phyloP scores from a whole-genome alignment of 2,888 invertebrate genomes.

The Philopedon plagiatum region DNA sequence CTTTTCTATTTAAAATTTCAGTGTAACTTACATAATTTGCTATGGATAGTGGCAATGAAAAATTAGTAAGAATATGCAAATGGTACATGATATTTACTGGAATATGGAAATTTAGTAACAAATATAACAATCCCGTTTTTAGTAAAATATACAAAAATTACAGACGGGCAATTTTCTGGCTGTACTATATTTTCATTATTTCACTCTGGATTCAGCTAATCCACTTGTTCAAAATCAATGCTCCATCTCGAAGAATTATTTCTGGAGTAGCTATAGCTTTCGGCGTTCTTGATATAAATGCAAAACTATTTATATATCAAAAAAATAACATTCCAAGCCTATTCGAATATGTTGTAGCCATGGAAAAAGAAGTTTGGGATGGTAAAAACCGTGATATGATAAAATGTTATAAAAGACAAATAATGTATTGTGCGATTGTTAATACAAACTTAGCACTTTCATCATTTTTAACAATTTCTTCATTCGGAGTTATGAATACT shows the following conservation, averaged over 20 bases:
- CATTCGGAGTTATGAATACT: neutral
- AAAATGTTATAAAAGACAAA: neutral
- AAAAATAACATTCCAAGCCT: neutral
- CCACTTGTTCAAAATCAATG: neutral
- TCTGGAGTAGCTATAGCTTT: neutral
- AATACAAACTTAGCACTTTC: neutral
- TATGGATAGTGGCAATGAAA: neutral
- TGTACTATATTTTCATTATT: neutral
- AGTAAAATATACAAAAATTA: neutral
- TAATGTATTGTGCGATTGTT: neutral
- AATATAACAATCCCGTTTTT: neutral
- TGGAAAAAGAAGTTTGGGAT: neutral
- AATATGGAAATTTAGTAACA: neutral
- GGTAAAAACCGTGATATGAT: neutral
- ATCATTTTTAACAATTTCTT: neutral
- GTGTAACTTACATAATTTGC: neutral
- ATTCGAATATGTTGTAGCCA: neutral
- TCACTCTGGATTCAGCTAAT: neutral
- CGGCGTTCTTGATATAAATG: neutral
- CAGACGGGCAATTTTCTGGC: neutral
- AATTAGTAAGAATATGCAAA: neutral
- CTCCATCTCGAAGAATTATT: neutral
- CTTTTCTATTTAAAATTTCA: no score
- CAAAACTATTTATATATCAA: neutral
- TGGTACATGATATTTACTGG: neutral